Percentiles rank a stretch among this genome's conserved stretches.
phyloP scores from a whole-genome alignment of 2,797 vertebrate species.

The Chaetophractus vellerosus region DNA sequence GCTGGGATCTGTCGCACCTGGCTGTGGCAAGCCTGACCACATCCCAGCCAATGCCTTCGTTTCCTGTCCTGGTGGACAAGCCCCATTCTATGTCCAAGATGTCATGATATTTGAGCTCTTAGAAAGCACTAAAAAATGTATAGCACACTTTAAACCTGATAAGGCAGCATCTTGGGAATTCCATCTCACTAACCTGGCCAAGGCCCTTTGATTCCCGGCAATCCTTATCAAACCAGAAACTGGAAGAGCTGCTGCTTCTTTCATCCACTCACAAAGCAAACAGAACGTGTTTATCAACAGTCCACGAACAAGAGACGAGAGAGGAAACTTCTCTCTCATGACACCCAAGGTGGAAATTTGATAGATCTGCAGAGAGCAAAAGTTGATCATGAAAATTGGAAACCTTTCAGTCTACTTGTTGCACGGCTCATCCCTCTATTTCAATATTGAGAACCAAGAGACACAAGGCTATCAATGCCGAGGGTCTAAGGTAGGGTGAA shows the following conservation, averaged over 20 bases:
- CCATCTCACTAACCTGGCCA: not conserved
- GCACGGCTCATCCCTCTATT: not conserved
- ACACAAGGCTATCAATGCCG: not conserved
- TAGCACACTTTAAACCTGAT: not conserved
- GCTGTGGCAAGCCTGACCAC: no score
- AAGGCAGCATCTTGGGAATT: not conserved
- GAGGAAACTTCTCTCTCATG: not conserved
- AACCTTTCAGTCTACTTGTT: not conserved
- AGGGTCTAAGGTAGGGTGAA: not conserved
- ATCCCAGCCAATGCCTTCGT: not conserved
- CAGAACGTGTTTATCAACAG: not conserved
- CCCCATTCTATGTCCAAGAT: not conserved
- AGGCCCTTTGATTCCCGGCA: not conserved
- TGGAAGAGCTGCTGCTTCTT: not conserved
- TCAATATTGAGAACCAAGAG: not conserved
- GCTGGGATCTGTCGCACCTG: rapidly evolving
- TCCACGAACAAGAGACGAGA: not conserved
- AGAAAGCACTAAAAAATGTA: not conserved
- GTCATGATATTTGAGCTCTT: not conserved
- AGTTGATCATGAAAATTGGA: not conserved
- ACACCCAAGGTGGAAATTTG: not conserved
- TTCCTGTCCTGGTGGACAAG: no score
- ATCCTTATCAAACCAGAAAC: not conserved
- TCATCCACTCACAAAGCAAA: not conserved
- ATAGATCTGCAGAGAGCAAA: not conserved